phyloP scores from a whole-genome alignment of 2,888 invertebrate species.

The Rhimphoctona megacephalus region DNA sequence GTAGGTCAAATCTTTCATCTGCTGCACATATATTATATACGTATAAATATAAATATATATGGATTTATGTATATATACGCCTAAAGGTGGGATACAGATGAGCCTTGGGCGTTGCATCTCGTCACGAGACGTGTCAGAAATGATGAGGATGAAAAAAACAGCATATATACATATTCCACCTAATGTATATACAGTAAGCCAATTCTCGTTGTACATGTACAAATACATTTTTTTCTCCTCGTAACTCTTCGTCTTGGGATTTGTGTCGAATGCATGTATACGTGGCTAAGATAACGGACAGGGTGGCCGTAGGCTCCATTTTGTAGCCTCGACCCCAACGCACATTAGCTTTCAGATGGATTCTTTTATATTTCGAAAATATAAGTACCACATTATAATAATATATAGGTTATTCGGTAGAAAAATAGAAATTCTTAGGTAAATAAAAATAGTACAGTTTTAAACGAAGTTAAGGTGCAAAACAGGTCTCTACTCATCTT shows the following conservation, averaged over 20 bases:
- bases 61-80: not conserved
- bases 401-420: constrained; percentile 15
- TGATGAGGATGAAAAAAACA: constrained; percentile 54
- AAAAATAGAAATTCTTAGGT: not conserved
- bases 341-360: constrained; percentile 42
- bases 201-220: not conserved
- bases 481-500: not conserved
- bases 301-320: constrained; percentile 71
- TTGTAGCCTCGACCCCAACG: constrained; percentile 47
- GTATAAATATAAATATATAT: constrained; percentile 16
- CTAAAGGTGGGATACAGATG: constrained; percentile 17
- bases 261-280: constrained; percentile 62
- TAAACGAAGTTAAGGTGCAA: too few species aligned
- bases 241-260: constrained; percentile 35
- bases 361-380: constrained; percentile 24
- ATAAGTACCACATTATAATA: not conserved
- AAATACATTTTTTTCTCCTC: constrained; percentile 21
- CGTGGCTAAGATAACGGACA: constrained; percentile 73
- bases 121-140: constrained; percentile 54
- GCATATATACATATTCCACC: constrained; percentile 29
- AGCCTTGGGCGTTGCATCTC: constrained; percentile 60
- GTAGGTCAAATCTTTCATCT: constrained; percentile 34
- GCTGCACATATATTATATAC: not conserved
- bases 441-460: constrained; percentile 14
- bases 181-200: constrained; percentile 35